A percentile compares a stretch with the other conserved stretches of the same genome.
Conservation (phyloP, 2,113 vertebrate species). For the Artemisiospiza belli region DNA sequence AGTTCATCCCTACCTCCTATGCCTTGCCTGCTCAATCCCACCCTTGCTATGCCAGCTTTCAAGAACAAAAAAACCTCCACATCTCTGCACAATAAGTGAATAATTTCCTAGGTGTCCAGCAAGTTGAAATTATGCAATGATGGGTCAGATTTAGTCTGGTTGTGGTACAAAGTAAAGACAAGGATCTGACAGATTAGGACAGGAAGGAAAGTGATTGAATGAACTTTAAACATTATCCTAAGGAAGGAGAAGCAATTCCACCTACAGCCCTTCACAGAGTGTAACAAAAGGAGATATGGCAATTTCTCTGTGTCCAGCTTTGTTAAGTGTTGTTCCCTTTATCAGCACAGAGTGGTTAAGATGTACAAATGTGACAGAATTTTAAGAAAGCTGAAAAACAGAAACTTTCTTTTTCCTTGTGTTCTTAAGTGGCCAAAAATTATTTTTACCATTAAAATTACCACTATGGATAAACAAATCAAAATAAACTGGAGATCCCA, state of each 20-base stretch:
- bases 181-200: neutral
- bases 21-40: neutral
- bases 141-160: neutral
- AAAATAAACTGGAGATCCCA: neutral
- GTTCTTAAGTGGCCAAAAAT: neutral
- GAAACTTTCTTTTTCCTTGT: neutral
- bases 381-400: neutral
- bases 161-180: neutral
- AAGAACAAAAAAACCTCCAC: neutral
- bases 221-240: neutral
- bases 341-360: neutral
- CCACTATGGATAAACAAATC: neutral
- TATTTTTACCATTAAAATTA: neutral
- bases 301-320: neutral
- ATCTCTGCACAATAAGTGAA: neutral
- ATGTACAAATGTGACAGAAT: neutral
- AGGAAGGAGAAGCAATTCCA: neutral
- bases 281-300: neutral
- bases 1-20: neutral
- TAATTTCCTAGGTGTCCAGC: neutral
- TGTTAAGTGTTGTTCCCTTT: neutral
- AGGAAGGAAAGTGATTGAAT: neutral
- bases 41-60: neutral
- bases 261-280: neutral
- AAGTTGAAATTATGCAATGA: neutral